Percentiles rank a stretch among this genome's conserved stretches.
Evolutionary conservation across 2,113 vertebrate species (phyloP).

Genomic region (Psophia crepitans): DNA sequence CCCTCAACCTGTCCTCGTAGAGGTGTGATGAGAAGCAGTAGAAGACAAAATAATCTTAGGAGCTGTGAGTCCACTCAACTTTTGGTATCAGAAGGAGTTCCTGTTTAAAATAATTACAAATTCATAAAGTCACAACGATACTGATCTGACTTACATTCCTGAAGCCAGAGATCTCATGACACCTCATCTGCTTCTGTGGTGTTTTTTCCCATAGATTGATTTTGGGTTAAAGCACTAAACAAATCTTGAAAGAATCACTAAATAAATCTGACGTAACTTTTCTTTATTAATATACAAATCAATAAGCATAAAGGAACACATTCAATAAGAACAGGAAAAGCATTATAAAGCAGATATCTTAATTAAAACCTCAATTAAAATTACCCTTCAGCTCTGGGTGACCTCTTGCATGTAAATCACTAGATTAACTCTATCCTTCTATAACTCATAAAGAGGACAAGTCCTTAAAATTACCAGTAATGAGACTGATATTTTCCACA

Average conservation of each 20-base stretch:
- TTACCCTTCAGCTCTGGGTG: conserved; percentile 1
- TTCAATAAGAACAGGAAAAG: conserved; percentile 11
- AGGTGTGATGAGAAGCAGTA: not conserved
- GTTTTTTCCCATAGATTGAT: not conserved
- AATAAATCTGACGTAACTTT: not conserved
- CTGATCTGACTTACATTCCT: not conserved
- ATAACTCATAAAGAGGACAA: not conserved
- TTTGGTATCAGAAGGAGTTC: not conserved
- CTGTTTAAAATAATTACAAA: not conserved
- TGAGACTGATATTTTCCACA: not conserved
- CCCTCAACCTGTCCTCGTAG: too few relatives aligned
- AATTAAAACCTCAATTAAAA: conserved; percentile 55
- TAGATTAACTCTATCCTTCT: not conserved
- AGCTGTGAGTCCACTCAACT: not conserved
- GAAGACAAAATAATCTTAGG: not conserved
- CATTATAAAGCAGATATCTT: not conserved
- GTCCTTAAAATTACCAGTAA: not conserved
- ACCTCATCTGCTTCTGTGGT: not conserved
- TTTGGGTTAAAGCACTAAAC: conserved; percentile 11
- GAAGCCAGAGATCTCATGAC: not conserved
- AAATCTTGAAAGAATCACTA: conserved; percentile 23
- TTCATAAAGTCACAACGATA: not conserved
- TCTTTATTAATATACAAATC: conserved; percentile 48
- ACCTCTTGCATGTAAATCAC: conserved; percentile 11
- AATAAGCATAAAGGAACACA: conserved; percentile 16